Conservation (phyloP, 2,888 invertebrate species). For the Rhagonycha fulva region DNA sequence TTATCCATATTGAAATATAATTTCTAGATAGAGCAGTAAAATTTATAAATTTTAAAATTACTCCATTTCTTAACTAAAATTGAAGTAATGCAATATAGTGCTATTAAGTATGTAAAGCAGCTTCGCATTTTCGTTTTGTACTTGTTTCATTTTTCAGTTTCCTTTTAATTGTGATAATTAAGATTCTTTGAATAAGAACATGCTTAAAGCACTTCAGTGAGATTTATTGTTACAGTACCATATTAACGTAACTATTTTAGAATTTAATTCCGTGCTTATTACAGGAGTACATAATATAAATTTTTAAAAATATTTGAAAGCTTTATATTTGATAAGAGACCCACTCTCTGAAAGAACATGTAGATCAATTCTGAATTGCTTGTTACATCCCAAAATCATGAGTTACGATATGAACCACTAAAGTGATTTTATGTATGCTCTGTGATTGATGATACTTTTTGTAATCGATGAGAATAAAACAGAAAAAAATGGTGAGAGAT, state of each 20-base stretch:
- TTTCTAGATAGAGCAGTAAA: background rate
- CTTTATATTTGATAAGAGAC: background rate
- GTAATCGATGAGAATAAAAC: background rate
- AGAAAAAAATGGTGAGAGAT: background rate
- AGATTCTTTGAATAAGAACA: background rate
- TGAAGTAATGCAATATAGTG: background rate
- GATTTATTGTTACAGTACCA: background rate
- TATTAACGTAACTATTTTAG: background rate
- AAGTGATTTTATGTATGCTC: background rate
- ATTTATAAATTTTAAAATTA: background rate
- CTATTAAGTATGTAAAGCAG: background rate
- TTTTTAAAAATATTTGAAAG: too few species aligned
- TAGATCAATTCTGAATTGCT: background rate
- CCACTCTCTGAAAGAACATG: background rate
- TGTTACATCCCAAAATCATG: background rate
- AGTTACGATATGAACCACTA: background rate
- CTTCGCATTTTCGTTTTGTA: background rate
- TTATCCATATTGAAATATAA: constrained; percentile 4
- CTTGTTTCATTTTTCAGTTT: background rate
- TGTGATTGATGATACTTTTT: background rate
- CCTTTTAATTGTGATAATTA: background rate
- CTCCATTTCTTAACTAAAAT: background rate
- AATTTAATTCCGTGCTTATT: background rate
- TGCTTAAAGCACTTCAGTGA: background rate
- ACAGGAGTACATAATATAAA: background rate